Evolutionary conservation across 2,797 vertebrate species (phyloP).

Genomic region (Tympanoctomys barrerae): DNA sequence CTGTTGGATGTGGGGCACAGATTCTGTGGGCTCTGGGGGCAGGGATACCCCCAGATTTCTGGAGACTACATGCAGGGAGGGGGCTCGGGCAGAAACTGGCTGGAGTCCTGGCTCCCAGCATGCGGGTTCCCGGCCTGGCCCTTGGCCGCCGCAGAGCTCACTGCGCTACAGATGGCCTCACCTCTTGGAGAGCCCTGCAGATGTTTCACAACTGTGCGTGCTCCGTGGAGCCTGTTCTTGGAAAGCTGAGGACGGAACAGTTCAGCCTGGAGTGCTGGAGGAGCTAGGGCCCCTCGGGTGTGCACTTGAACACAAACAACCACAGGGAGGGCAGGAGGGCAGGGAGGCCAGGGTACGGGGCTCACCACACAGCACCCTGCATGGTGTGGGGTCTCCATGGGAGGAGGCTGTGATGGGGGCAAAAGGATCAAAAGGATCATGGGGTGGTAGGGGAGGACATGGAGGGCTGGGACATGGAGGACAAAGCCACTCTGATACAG

Average conservation of each 20-base stretch:
- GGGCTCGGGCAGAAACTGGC: background rate
- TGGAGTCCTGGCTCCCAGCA: slow-evolving; percentile 11
- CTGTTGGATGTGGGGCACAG: background rate
- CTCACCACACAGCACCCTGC: background rate
- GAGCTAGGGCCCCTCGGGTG: slow-evolving; percentile 72
- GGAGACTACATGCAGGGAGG: background rate
- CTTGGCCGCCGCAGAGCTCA: slow-evolving; percentile 70
- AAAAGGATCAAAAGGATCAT: background rate
- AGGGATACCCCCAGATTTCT: background rate
- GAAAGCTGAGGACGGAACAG: slow-evolving; percentile 81
- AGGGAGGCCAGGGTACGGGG: background rate
- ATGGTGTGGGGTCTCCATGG: background rate
- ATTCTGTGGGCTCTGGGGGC: background rate
- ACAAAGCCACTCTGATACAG: background rate
- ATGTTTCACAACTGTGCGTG: slow-evolving; percentile 77
- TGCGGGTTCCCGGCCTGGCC: slow-evolving; percentile 65
- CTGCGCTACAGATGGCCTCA: slow-evolving; percentile 74
- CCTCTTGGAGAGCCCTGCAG: slow-evolving; percentile 69
- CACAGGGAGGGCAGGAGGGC: background rate
- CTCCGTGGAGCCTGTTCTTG: slow-evolving; percentile 79
- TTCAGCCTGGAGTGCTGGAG: slow-evolving; percentile 64
- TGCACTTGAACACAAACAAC: slow-evolving; percentile 71
- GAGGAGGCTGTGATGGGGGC: background rate
- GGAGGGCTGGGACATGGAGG: background rate
- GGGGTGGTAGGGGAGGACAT: no score